Percentiles rank a stretch among this genome's conserved stretches.
Evolutionary conservation across 2,113 vertebrate species (phyloP).

Genomic region (Leiothrix lutea): DNA sequence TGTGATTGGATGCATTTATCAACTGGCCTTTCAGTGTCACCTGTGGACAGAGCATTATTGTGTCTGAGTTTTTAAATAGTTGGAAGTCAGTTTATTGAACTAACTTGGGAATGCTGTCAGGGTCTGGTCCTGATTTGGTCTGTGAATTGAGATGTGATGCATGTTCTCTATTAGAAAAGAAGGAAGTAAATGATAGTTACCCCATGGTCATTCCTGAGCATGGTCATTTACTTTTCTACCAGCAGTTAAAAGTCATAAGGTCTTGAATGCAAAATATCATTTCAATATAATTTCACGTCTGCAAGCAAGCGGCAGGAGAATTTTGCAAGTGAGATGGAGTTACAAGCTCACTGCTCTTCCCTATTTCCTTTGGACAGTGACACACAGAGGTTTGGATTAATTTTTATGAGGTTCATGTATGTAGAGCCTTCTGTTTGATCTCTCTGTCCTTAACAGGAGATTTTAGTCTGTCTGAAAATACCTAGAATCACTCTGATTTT

Average conservation of each 20-base stretch:
- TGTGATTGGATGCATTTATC: conserved; percentile 45
- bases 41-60: conserved; percentile 1
- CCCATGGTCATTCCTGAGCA: background rate
- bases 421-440: background rate
- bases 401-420: background rate
- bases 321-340: background rate
- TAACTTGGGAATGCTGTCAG: background rate
- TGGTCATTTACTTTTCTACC: background rate
- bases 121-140: background rate
- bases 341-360: background rate
- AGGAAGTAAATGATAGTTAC: background rate
- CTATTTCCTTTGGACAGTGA: background rate
- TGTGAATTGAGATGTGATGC: background rate
- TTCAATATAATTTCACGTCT: background rate
- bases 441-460: background rate
- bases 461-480: background rate
- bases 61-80: conserved; percentile 11
- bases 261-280: background rate
- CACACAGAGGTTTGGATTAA: background rate
- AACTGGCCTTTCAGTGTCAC: conserved; percentile 24
- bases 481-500: background rate
- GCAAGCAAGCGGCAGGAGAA: background rate
- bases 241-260: background rate
- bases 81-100: background rate
- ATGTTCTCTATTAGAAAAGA: background rate